These are phyloP conservation scores for Dryomyza anilis DNA, from an alignment of 2,888 invertebrate species.

Conservation along the genomic window DNA sequence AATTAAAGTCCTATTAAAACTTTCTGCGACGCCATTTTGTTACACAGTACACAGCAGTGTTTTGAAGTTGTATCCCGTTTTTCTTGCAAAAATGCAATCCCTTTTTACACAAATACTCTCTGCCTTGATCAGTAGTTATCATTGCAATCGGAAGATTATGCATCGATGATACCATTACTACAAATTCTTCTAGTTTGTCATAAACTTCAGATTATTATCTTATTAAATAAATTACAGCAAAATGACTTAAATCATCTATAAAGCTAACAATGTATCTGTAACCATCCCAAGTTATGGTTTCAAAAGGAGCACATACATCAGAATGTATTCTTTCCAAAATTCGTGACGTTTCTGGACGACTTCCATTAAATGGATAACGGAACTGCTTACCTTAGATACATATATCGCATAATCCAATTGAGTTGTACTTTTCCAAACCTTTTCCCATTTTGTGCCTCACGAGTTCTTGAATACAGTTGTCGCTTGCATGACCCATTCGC, in stretches of 20 bases:
- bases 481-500: slow-evolving; percentile 1
- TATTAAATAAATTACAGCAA: neutral
- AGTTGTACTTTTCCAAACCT: neutral
- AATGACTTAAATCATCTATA: neutral
- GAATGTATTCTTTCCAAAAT: slow-evolving; percentile 15
- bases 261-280: neutral
- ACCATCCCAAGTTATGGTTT: neutral
- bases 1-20: slow-evolving; percentile 2
- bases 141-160: neutral
- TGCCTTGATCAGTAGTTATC: neutral
- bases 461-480: slow-evolving; percentile 4
- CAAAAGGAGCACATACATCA: slow-evolving; percentile 26
- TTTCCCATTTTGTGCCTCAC: slow-evolving; percentile 7
- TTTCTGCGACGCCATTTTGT: too few species aligned
- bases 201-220: too few species aligned
- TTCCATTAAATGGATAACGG: slow-evolving; percentile 8
- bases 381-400: slow-evolving; percentile 25
- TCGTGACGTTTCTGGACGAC: slow-evolving; percentile 14
- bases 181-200: neutral
- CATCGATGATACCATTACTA: neutral
- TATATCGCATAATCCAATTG: slow-evolving; percentile 13
- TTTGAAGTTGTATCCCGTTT: too few species aligned
- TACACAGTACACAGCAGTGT: too few species aligned
- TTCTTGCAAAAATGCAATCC: too few species aligned
- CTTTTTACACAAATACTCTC: neutral